Percentiles rank a stretch among this genome's conserved stretches.
phyloP scores from a whole-genome alignment of 2,797 vertebrate genomes.

The Philypnodon macrostomus region DNA sequence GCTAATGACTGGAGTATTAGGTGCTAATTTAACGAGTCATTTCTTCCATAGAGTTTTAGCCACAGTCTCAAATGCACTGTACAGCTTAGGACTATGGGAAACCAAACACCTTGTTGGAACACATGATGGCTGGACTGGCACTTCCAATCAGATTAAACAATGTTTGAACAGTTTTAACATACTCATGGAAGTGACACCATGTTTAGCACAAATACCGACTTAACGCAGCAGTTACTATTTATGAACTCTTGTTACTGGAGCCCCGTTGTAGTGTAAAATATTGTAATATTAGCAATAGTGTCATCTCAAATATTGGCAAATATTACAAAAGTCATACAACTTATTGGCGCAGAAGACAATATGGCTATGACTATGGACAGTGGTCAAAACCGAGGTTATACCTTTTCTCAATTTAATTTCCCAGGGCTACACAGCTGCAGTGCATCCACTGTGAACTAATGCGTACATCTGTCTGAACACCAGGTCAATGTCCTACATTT shows the following conservation, averaged over 20 bases:
- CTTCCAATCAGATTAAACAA: conserved; percentile 68
- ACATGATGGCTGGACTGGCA: conserved; percentile 62
- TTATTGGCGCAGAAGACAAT: conserved; percentile 11
- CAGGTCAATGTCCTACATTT: conserved; percentile 62
- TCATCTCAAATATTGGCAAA: no score
- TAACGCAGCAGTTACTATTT: conserved; percentile 37
- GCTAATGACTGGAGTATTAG: conserved; percentile 72
- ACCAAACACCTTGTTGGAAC: conserved; percentile 69
- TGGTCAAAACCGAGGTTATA: conserved; percentile 38
- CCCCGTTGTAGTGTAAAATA: no score
- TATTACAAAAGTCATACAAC: no score
- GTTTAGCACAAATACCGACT: conserved; percentile 66
- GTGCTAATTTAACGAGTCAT: conserved; percentile 75
- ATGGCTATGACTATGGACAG: conserved; percentile 25
- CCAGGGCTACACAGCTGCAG: conserved; percentile 38
- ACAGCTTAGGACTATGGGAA: conserved; percentile 70
- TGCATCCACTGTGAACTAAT: conserved; percentile 62
- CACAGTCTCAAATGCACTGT: conserved; percentile 71
- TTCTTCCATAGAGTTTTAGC: conserved; percentile 73
- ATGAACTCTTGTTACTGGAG: conserved; percentile 37
- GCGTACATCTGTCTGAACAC: conserved; percentile 46
- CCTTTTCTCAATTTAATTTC: conserved; percentile 54
- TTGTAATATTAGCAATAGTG: no score
- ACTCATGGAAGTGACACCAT: conserved; percentile 60
- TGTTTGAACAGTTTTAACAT: conserved; percentile 45